These are phyloP conservation scores for Sebastes oblongus DNA, from an alignment of 2,797 vertebrate species.

Conservation along the genomic window DNA sequence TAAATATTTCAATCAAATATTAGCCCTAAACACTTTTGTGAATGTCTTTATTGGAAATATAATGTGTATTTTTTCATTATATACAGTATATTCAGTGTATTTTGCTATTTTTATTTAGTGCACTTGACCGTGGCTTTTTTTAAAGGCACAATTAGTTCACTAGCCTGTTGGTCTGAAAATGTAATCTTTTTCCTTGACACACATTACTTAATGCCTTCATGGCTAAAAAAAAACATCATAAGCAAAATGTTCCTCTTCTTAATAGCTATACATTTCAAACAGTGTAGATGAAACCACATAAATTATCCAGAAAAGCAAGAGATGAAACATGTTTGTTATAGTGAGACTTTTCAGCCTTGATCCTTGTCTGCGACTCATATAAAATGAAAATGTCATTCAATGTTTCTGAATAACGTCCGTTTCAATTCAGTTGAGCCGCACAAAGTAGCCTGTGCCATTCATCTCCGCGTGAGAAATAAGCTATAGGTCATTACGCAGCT, in stretches of 20 bases:
- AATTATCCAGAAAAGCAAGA: background rate
- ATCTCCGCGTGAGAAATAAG: conserved; percentile 44
- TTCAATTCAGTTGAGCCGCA: conserved; percentile 24
- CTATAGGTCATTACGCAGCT: conserved; percentile 54
- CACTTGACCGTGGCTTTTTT: background rate
- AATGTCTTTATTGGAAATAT: too few relatives aligned
- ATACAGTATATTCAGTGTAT: background rate
- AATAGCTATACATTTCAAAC: background rate
- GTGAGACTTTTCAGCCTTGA: background rate
- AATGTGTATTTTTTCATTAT: background rate
- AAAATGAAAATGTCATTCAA: background rate
- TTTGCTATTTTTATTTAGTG: background rate
- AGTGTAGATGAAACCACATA: background rate
- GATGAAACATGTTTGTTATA: background rate
- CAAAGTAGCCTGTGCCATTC: conserved; percentile 16
- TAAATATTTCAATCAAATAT: too few relatives aligned
- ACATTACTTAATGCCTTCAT: background rate
- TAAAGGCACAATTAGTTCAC: background rate
- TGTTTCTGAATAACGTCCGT: conserved; percentile 8
- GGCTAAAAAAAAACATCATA: background rate
- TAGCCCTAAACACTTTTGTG: too few relatives aligned
- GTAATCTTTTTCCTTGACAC: background rate
- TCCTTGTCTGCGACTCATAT: background rate
- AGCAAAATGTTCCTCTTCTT: background rate
- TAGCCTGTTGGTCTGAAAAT: background rate